Evolutionary conservation across 2,797 vertebrate species (phyloP).

Genomic region (Sebastiscus albofasciatus): DNA sequence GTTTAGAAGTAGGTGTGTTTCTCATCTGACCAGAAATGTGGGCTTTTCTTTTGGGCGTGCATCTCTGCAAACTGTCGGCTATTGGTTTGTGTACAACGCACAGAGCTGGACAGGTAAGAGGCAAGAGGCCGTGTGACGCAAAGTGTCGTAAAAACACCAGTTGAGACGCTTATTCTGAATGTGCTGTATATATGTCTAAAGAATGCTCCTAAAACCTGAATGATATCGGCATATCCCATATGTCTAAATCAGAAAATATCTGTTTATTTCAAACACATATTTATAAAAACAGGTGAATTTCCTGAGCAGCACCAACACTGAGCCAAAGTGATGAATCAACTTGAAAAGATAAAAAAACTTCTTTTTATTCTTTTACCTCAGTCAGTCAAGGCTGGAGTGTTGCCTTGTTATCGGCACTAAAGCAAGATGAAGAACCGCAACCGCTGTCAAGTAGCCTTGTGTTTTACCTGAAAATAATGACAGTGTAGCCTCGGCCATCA

Average conservation of each 20-base stretch:
- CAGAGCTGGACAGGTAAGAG: too few relatives aligned
- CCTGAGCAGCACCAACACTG: background rate
- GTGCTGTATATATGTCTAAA: too few relatives aligned
- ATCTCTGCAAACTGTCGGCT: background rate
- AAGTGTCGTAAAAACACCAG: too few relatives aligned
- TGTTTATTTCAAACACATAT: background rate
- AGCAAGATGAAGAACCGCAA: background rate
- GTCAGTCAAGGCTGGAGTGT: background rate
- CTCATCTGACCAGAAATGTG: too few relatives aligned
- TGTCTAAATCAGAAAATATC: too few relatives aligned
- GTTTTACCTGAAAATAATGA: background rate
- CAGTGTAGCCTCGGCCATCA: background rate
- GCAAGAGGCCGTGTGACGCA: too few relatives aligned
- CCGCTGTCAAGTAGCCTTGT: background rate
- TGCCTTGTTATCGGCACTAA: background rate
- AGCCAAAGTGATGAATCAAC: background rate
- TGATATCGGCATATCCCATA: too few relatives aligned
- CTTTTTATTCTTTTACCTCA: background rate
- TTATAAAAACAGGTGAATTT: background rate
- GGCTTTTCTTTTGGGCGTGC: background rate
- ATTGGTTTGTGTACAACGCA: too few relatives aligned
- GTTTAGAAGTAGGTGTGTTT: background rate
- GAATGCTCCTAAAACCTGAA: too few relatives aligned
- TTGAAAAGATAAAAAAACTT: background rate
- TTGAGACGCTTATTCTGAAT: too few relatives aligned